phyloP scores from a whole-genome alignment of 2,113 vertebrate species.

The Colaptes auratus region DNA sequence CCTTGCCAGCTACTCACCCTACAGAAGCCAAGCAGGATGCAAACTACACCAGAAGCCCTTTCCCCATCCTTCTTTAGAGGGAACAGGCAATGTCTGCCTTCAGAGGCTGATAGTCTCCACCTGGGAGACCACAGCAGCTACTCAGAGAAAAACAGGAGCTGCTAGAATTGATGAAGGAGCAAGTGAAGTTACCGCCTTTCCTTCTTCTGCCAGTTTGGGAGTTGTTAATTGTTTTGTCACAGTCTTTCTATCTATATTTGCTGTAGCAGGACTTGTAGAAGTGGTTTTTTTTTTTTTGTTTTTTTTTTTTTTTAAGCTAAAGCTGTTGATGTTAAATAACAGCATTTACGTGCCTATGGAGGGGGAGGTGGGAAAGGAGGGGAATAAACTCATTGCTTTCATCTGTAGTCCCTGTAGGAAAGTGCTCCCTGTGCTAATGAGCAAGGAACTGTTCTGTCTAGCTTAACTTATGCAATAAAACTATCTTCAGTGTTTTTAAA shows the following conservation, averaged over 20 bases:
- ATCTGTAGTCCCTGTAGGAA: background rate
- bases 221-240: background rate
- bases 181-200: background rate
- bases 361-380: background rate
- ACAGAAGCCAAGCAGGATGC: accelerated
- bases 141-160: background rate
- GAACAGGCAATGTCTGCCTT: background rate
- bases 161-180: background rate
- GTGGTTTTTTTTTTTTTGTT: background rate
- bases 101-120: background rate
- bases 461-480: background rate
- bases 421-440: background rate
- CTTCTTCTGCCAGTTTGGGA: background rate
- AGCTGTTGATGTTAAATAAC: background rate
- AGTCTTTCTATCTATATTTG: background rate
- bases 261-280: background rate
- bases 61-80: background rate
- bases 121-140: background rate
- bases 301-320: background rate
- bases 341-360: background rate
- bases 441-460: background rate
- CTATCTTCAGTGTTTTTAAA: background rate
- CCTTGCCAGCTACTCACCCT: background rate
- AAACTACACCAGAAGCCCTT: accelerated
- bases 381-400: background rate